Evolutionary conservation across 2,113 vertebrate species (phyloP), one percentile per base, ranked within the genome.

Genomic region (Cebidichthys violaceus): DNA sequence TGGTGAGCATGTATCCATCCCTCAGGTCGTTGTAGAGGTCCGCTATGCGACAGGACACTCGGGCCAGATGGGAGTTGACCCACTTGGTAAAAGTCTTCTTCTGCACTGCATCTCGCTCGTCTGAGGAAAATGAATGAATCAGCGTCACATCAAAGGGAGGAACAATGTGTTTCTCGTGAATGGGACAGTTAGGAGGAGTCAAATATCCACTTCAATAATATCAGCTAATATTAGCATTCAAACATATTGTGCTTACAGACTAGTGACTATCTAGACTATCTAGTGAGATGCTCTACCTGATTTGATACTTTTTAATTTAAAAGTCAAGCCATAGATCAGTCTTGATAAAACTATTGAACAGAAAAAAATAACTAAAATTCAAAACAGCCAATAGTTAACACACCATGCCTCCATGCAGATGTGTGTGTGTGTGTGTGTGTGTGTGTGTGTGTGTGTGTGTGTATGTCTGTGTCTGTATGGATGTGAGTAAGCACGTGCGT

Each of bases 31-130:
- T 92, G 73, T 99, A 99, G 13, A 99, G 96, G 92, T 99, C 97
- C 0, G 90, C 92, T 72, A 99, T 96, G 39, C 97, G 97, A 84
- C 97, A 98, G 88, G 96, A 96, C 67, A 96, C 97, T 0, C 96
- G 94, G 9, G 96, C 92, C 18, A 99, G 94, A 90, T 99, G 97
- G 1, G 97, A 96, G 84, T 99, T 99, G 35, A 99, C 96, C 97
- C 97, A 99, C 84, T 98, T 99, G 72, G 97, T 99, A 85, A 99
- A 99, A 13, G 98, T 99, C 81, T 99, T 99, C 95, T 99, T 98
- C 96, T 99, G 98, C 62, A 99, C 98, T 0, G 97, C 96, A 35
- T 99, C 98, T 4, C 98, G 93, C 83, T 99, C 98, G 67, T 99
- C 98, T 99, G 73, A 55, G 61, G 10, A 6, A 22, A 60, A 76